These are phyloP conservation scores for Lepidocolaptes lacrymiger DNA, from an alignment of 2,797 vertebrate genomes.

Conservation along the genomic window DNA sequence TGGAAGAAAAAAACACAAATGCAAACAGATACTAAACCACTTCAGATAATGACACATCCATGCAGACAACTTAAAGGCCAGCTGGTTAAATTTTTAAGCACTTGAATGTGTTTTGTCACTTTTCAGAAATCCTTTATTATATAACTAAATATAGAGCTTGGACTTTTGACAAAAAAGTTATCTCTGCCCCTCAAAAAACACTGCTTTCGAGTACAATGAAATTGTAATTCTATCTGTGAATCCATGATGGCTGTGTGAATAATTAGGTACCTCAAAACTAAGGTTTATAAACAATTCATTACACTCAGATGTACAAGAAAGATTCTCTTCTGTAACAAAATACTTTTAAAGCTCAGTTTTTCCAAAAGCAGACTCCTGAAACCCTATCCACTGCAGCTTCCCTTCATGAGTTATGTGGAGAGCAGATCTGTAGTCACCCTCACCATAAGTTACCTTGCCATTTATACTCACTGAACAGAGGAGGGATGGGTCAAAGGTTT, in stretches of 20 bases:
- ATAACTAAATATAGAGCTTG: background rate
- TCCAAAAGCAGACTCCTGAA: background rate
- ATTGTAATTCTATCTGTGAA: background rate
- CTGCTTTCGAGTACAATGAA: background rate
- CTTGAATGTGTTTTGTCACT: background rate
- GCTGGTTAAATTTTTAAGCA: background rate
- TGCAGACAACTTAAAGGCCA: background rate
- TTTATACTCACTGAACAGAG: background rate
- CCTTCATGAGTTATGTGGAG: background rate
- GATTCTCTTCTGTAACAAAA: constrained; percentile 2
- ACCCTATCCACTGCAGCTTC: background rate
- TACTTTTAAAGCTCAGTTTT: constrained; percentile 19
- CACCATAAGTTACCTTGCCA: background rate
- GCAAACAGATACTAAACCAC: constrained; percentile 38
- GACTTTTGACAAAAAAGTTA: background rate
- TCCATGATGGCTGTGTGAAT: background rate
- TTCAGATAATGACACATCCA: background rate
- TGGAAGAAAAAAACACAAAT: constrained; percentile 56
- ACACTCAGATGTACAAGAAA: constrained; percentile 17
- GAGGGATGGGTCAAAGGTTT: constrained; percentile 11
- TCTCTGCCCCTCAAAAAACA: background rate
- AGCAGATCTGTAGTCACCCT: background rate
- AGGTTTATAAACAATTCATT: constrained; percentile 49
- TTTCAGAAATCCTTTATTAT: background rate
- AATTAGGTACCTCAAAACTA: constrained; percentile 17